Base-by-base conservation (phyloP, 2,797 vertebrate species). In the Myotis planiceps region DNA sequence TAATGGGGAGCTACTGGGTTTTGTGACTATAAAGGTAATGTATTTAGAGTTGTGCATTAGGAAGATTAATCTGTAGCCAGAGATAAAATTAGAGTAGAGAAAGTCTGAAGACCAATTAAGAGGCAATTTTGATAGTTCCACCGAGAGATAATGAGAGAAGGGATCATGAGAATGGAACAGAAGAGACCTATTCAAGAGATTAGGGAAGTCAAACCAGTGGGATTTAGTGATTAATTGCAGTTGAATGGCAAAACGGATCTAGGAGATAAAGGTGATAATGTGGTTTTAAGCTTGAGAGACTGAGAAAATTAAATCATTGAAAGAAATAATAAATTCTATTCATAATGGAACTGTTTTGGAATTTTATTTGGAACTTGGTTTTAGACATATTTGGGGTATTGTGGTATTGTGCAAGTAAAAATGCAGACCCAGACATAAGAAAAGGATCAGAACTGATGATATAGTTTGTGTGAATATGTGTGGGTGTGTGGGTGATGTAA, bases 131-230 rank as follows among this genome's bases (percentile, higher is more conserved):
- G 81, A 63, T 92, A 91, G 71, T 83, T 96, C 65, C 58, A 8
- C 49, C 82, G 65, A 88, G 60, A 85, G n/a, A 29, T 55, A 85
- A 87, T 88, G 76, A 84, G 51, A 81, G 29, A 98, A 94, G 80
- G 91, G 91, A 55, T 68, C 39, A 87, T 93, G 19, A 42, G 94
- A 97, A 85, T 88, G 47, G 81, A 97, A 97, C 39, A 65, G 93
- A 98, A 96, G 89, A 98, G 83, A 97, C 32, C 72, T 96, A 97
- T 94, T 82, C 23, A 63, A 95, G 93, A 97, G 72, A 94, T 96
- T 97, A 97, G 75, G 75, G 42, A 95, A 89, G 94, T 96, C 68
- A 80, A 68, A 65, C 42, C 66, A 92, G 88, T 90, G 80, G 96
- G 34, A 92, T 93, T 78, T 94, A 72, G 42, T 93, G 92, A 90